Base-by-base conservation (phyloP, 2,888 invertebrate species). In the Axea sp. region DNA sequence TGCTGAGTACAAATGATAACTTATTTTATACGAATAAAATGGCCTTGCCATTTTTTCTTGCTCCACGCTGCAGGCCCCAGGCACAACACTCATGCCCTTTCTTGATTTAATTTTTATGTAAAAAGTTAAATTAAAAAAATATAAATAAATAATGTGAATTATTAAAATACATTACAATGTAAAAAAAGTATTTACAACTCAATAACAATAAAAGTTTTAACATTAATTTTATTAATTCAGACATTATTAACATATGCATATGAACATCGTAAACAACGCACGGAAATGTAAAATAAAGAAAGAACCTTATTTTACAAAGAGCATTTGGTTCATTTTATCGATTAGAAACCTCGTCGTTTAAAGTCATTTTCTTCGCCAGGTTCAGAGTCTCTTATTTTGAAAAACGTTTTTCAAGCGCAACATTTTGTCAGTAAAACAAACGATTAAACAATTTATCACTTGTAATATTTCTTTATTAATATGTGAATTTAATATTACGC, bases 271-370 rank as follows among this genome's bases (percentile, higher is more conserved):
- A n/a, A n/a, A n/a, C n/a, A n/a, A n/a, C n/a, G n/a, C n/a, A n/a
- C n/a, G n/a, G 4, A 31, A 47, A 17, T 0, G 7, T 47, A n/a
- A 28, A 28, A 15, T 26, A 39, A 11, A 41, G 11, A 11, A 39
- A 24, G 11, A 41, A 26, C 14, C 33, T 43, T 43, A 33, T n/a
- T 51, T 26, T 39, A 55, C 9, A 19, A 33, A 15, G 3, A 37
- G 39, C 57, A 67, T 67, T 67, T 55, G 67, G 33, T 41, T 67
- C 57, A 55, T 67, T 57, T 67, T 67, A 67, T 49, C 28, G n/a
- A 19, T 57, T 17, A 19, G 33, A 57, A 57, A 67, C 49, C 57
- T 67, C 41, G 15, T 26, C 37, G 24, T 35, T n/a, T n/a, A n/a
- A 49, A 51, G n/a, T 49, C 15, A 19, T 12, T 24, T 41, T 28